Evolutionary conservation across 2,113 vertebrate species (phyloP).

Genomic region (Eublepharis macularius): DNA sequence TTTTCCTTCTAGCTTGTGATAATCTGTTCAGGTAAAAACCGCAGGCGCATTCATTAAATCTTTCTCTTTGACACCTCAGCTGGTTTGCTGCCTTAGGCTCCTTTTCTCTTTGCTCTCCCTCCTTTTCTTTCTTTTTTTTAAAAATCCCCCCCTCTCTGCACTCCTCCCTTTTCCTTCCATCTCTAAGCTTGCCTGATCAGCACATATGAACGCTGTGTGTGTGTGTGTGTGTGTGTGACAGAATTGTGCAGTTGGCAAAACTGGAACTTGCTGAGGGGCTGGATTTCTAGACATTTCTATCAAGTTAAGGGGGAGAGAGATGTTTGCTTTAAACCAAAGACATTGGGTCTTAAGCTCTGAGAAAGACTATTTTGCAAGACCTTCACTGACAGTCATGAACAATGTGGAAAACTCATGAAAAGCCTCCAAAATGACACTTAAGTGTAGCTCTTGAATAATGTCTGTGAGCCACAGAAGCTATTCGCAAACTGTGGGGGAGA

Average conservation of each 20-base stretch:
- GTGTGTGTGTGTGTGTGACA: not conserved
- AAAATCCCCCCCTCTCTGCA: not conserved
- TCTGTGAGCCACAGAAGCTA: not conserved
- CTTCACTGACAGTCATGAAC: no score
- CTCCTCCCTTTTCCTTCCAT: slow-evolving; percentile 46
- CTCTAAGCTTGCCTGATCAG: slow-evolving; percentile 58
- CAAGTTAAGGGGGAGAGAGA: not conserved
- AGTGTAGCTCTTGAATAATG: not conserved
- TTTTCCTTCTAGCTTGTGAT: slow-evolving; percentile 69
- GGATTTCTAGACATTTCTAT: not conserved
- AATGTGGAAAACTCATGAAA: not conserved
- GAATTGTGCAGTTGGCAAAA: slow-evolving; percentile 51
- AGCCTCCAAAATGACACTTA: not conserved
- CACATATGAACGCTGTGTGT: slow-evolving; percentile 17
- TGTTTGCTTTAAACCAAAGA: no score
- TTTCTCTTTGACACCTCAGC: slow-evolving; percentile 75
- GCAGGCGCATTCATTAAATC: slow-evolving; percentile 75
- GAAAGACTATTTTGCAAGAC: no score
- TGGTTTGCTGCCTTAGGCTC: slow-evolving; percentile 70
- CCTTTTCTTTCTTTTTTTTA: slow-evolving; percentile 32
- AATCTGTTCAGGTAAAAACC: slow-evolving; percentile 75
- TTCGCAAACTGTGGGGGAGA: not conserved
- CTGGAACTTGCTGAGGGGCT: not conserved
- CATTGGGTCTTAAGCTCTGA: no score
- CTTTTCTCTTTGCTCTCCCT: slow-evolving; percentile 51